Base-by-base conservation (phyloP, 2,113 vertebrate species). In the Origma solitaria region DNA sequence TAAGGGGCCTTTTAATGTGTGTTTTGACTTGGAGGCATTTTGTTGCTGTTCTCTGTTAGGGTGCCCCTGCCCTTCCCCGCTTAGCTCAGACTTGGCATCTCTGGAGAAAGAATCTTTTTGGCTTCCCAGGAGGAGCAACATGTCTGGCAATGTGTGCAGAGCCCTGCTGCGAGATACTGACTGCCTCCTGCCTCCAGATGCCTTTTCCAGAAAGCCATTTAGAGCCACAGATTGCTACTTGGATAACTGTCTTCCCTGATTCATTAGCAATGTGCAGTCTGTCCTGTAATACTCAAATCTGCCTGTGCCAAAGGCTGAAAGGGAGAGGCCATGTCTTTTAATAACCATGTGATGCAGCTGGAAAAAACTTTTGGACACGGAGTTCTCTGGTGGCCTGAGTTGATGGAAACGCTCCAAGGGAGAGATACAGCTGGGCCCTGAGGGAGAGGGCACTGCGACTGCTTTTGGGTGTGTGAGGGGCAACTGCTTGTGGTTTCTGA, bases 191-290 rank as follows among this genome's bases (percentile, higher is more conserved):
- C 65, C 60, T 94, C 90, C 87, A 82, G 71, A 88, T 80, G 87
- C 82, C 79, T 96, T 82, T 95, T 95, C 64, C 76, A 94, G 92
- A 94, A 95, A 96, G 80, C 87, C 71, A 49, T 94, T 90, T 88
- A 93, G 87, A 90, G 85, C n/a, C 25, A 40, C 60, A 86, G 82
- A 53, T 93, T 97, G 75, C 91, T 76, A 31, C 51, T 90, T 85
- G 71, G 88, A 35, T 68, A 90, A 88, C 70, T 85, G 69, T 37
- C 62, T 88, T 94, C 78, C 45, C 84, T 70, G 53, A 84, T 92
- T 90, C 86, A 90, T 86, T 50, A 84, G 76, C 66, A 75, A 9
- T 19, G 60, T 38, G 44, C 78, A 85, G 19, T 22, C 56, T 68
- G 61, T 94, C 76, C 88, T 71, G 69, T 84, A 88, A 75, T 90